phyloP scores from a whole-genome alignment of 2,113 vertebrate species.

The Emberiza fucata region DNA sequence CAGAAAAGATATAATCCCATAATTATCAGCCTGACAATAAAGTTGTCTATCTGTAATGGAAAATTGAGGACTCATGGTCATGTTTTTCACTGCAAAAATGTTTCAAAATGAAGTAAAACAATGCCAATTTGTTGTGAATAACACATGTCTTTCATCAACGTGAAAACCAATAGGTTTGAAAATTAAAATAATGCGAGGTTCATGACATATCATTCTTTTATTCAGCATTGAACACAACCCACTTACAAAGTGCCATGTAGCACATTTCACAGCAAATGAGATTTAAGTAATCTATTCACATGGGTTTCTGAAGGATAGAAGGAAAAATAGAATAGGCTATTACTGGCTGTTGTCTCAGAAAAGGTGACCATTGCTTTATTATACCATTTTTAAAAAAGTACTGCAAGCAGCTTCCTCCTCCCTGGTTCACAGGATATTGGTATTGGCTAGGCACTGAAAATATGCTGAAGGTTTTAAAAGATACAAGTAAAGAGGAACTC shows the following conservation, averaged over 20 bases:
- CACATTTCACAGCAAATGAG: slow-evolving; percentile 31
- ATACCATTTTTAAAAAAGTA: background rate
- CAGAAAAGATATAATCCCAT: slow-evolving; percentile 32
- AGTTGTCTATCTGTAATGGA: slow-evolving; percentile 44
- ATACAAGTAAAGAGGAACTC: background rate
- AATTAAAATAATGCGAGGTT: slow-evolving; percentile 46
- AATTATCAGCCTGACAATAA: slow-evolving; percentile 44
- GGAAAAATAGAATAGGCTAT: background rate
- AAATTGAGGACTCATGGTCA: slow-evolving; percentile 41
- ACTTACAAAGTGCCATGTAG: slow-evolving; percentile 3
- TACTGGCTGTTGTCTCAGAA: background rate
- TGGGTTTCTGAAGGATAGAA: slow-evolving; percentile 6
- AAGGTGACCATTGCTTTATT: background rate
- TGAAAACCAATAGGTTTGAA: slow-evolving; percentile 30
- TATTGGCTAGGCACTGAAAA: background rate
- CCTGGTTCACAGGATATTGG: background rate
- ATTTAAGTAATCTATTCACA: slow-evolving; percentile 40
- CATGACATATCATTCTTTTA: background rate
- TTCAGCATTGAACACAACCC: background rate
- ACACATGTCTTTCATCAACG: background rate
- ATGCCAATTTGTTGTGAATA: background rate
- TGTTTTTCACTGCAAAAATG: slow-evolving; percentile 26
- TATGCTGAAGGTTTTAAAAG: background rate
- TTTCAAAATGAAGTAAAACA: slow-evolving; percentile 42
- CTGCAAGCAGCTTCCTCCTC: background rate